Base-by-base conservation (phyloP, 2,888 invertebrate species). In the Pristionchus japonicus region DNA sequence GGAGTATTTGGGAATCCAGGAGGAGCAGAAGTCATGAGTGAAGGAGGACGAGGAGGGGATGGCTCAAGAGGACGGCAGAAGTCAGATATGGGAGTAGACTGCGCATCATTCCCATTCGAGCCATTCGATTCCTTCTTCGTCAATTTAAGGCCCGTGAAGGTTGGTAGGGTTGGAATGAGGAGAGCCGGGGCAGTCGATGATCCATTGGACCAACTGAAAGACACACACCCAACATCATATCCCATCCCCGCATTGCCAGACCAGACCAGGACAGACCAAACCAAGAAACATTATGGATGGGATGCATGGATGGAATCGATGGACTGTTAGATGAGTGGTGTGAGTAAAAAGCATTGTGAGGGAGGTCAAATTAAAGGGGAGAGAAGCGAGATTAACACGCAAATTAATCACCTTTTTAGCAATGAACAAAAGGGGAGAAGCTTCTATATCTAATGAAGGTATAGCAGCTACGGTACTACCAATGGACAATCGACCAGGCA, bases 201-300 rank as follows among this genome's bases (percentile, higher is more conserved):
- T 40, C 74, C 74, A 74, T 74, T 74, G 74, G 74, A 74, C 74
- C 74, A 74, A 74, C 74, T 74, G 74, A 74, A 74, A 74, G 64
- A 67, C 74, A 40, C 74, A 74, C 74, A 23, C 37, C 74, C 74
- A 74, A 20, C n/a, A n/a, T n/a, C n/a, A n/a, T n/a, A 13, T 40
- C 1, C 37, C 37, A 74, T 31, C 23, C 15, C 31, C 23, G 31
- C 74, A 40, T n/a, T 74, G 20, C 37, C 70, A 70, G 37, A 37
- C 17, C 34, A 70, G 23, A n/a, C 74, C 74, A 74, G 40, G 40
- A 17, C 34, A 40, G 6, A 2, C 0, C 23, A 37, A 11, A 40
- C 23, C 31, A 40, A 57, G 57, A 57, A 6, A 23, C 23, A 40
- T 40, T 23, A 31, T 64, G 43, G n/a, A n/a, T n/a, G n/a, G 37